A percentile compares a stretch with the other conserved stretches of the same genome.
phyloP scores from a whole-genome alignment of 2,113 vertebrate species.

The Passer domesticus region DNA sequence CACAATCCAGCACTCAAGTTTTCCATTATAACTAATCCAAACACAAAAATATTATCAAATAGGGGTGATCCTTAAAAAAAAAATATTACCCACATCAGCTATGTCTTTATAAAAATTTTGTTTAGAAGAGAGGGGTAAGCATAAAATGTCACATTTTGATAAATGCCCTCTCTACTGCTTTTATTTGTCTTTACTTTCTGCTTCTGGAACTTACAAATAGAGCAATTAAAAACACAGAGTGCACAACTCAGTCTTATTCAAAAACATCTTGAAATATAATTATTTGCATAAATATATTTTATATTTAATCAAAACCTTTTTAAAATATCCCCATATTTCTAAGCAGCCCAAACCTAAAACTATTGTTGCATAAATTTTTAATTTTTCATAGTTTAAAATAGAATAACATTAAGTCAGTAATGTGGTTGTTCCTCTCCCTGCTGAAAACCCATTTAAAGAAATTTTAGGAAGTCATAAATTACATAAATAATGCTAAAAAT shows the following conservation, averaged over 20 bases:
- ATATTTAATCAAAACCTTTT: not conserved
- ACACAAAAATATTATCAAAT: not conserved
- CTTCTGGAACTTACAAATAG: not conserved
- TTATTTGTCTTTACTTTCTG: not conserved
- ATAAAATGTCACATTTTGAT: not conserved
- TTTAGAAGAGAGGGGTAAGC: not conserved
- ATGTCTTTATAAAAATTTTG: not conserved
- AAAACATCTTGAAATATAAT: not conserved
- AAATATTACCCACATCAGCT: not conserved
- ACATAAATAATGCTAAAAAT: not conserved
- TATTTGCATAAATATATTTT: not conserved
- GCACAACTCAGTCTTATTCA: not conserved
- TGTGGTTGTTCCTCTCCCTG: not conserved
- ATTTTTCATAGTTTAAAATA: not conserved
- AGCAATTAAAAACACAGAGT: not conserved
- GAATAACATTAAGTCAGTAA: not conserved
- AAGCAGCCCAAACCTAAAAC: not conserved
- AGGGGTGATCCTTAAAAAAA: not conserved
- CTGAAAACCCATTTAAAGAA: not conserved
- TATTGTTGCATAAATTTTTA: not conserved
- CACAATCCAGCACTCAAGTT: not conserved
- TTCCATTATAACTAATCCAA: not conserved
- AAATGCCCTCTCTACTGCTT: not conserved
- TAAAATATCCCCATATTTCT: not conserved
- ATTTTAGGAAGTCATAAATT: not conserved